Conservation (phyloP, 2,113 vertebrate species). For the Poecile atricapillus region DNA sequence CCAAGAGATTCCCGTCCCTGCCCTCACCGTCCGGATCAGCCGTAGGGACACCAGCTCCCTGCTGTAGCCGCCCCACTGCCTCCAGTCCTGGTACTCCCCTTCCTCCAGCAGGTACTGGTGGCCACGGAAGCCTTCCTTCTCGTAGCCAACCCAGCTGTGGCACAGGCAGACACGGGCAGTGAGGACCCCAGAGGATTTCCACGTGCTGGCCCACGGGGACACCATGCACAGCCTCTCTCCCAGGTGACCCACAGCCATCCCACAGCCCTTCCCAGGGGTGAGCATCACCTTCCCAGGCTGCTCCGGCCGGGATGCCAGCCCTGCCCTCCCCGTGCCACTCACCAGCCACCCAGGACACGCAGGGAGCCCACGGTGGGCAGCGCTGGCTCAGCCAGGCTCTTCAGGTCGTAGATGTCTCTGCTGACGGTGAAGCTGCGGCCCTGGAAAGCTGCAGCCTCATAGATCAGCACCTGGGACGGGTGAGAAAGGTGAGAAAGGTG, state of each 20-base stretch:
- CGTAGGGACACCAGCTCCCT: constrained; percentile 82
- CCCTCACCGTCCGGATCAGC: constrained; percentile 87
- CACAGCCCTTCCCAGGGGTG: neutral
- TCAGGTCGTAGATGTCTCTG: constrained; percentile 80
- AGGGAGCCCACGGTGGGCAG: constrained; percentile 83
- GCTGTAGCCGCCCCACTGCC: constrained; percentile 86
- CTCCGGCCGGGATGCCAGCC: neutral
- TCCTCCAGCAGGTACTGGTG: constrained; percentile 97
- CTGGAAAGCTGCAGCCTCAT: constrained; percentile 81
- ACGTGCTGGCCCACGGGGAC: accelerated
- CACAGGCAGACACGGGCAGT: neutral
- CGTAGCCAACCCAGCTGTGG: constrained; percentile 90
- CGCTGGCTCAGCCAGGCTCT: constrained; percentile 60
- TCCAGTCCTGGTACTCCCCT: constrained; percentile 91
- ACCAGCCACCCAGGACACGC: constrained; percentile 88
- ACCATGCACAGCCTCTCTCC: neutral
- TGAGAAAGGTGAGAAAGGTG: neutral
- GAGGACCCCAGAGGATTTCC: neutral
- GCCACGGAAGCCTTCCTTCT: constrained; percentile 92
- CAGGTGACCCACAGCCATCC: accelerated
- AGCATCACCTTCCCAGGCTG: neutral
- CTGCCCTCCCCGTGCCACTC: constrained; percentile 27
- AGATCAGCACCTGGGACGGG: constrained; percentile 79
- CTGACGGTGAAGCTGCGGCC: constrained; percentile 82
- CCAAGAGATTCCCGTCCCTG: accelerated